Conservation (phyloP, 2,797 vertebrate species). For the Phoeniculus purpureus region DNA sequence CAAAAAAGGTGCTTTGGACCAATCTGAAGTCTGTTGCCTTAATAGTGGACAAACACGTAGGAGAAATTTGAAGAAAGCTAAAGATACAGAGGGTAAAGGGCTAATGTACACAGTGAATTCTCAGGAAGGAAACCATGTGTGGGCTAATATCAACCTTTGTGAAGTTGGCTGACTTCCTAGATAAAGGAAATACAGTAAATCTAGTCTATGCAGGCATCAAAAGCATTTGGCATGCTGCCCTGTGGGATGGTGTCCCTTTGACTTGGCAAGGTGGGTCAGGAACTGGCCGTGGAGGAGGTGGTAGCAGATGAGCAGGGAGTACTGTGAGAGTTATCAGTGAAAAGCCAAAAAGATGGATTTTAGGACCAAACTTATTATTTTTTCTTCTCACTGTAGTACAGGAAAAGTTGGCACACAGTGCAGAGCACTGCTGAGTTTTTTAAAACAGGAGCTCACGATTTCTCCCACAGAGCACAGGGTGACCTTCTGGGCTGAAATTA, state of each 20-base stretch:
- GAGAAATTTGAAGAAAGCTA: slow-evolving; percentile 3
- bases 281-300: background rate
- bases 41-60: background rate
- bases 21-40: background rate
- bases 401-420: background rate
- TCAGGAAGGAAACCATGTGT: background rate
- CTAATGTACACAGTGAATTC: background rate
- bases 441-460: background rate
- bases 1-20: background rate
- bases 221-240: slow-evolving; percentile 27
- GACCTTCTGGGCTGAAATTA: slow-evolving; percentile 42
- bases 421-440: background rate
- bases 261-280: background rate
- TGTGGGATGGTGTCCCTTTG: background rate
- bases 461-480: background rate
- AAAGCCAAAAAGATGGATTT: background rate
- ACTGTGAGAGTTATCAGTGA: background rate
- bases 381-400: background rate
- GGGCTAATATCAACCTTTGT: slow-evolving; percentile 29
- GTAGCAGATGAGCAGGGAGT: background rate
- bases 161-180: slow-evolving; percentile 50
- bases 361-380: background rate
- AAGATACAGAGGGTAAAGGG: background rate
- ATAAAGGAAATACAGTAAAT: slow-evolving; percentile 35
- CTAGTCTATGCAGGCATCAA: background rate